These are phyloP conservation scores for Desmophyllum pertusum DNA, from an alignment of 92 coral and sea anemone genomes.

Conservation along the genomic window DNA sequence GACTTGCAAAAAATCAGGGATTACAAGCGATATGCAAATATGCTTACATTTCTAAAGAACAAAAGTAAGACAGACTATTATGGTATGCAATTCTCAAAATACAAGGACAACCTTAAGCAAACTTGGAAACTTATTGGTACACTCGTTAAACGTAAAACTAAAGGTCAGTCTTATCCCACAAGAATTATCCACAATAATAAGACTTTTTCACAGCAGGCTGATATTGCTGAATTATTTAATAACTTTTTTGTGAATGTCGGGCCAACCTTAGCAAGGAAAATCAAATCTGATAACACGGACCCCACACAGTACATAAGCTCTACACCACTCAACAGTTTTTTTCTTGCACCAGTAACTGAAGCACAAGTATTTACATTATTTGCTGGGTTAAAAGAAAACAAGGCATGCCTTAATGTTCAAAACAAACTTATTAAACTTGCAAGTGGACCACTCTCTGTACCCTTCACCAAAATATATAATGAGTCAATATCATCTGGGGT, in stretches of 20 bases:
- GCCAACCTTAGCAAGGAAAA: too few relatives aligned
- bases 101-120: slow-evolving; percentile 32
- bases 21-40: slow-evolving; percentile 46
- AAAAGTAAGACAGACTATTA: slow-evolving; percentile 37
- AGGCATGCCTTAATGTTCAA: neutral
- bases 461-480: too few relatives aligned
- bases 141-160: slow-evolving; percentile 26
- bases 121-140: slow-evolving; percentile 52
- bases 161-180: slow-evolving; percentile 18
- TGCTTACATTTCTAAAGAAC: slow-evolving; percentile 16
- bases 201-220: neutral
- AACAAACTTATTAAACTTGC: too few relatives aligned
- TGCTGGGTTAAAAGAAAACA: slow-evolving; percentile 1
- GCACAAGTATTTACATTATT: neutral
- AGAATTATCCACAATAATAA: slow-evolving; percentile 9
- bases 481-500: too few relatives aligned
- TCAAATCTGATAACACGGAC: too few relatives aligned
- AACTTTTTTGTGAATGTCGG: neutral
- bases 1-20: slow-evolving; percentile 28
- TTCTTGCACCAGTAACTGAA: neutral
- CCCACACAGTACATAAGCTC: neutral
- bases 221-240: slow-evolving; percentile 6
- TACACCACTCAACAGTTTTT: neutral
- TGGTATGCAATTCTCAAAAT: slow-evolving; percentile 26
- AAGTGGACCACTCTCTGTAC: too few relatives aligned